Evolutionary conservation across 2,113 vertebrate genomes (phyloP), one percentile per base, ranked within the genome.

Genomic region (Mus pahari): DNA sequence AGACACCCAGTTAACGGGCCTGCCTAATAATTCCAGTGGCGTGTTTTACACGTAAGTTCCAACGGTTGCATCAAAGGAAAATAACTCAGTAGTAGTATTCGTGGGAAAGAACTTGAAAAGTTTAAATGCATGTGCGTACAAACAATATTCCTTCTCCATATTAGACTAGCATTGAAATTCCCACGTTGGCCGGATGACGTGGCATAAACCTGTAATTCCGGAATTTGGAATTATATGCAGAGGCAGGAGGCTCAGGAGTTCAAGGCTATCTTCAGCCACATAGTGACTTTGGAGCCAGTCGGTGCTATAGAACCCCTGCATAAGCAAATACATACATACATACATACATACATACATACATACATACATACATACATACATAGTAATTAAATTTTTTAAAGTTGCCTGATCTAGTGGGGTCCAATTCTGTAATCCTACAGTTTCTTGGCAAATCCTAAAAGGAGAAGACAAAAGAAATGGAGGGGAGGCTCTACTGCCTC

Each of bases 1-100:
- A 96, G 94, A n/a, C 78, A 62, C n/a, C 36, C 22, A 95, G 78
- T 97, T 96, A 94, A 94, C 92, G 95, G 28, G 14, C 28, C 50
- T 97, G 78, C 96, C 73, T n/a, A 86, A 73, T 50, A 95, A 96
- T 97, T 70, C 92, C 88, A 45, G 93, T 77, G 31, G 64, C 11
- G 6, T 1, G 50, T 53, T 97, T 93, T 91, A 42, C 48, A 93
- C 42, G 50, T 62, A 53, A 62, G 64, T 83, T 82, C 74, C 64
- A 48, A 36, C 66, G 89, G 24, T 45, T 60, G 0, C 0, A 92
- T 97, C 90, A 55, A 4, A 92, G 50, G 33, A 28, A 96, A 97
- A 96, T 92, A 95, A 68, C 24, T 71, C 70, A 28, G 90, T 94
- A 78, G 83, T 48, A 86, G 53, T 12, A 0, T 75, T n/a, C 58